A percentile compares a stretch with the other conserved stretches of the same genome.
These are phyloP conservation scores for Cathartes aura DNA, from an alignment of 2,113 vertebrate genomes.

Conservation along the genomic window DNA sequence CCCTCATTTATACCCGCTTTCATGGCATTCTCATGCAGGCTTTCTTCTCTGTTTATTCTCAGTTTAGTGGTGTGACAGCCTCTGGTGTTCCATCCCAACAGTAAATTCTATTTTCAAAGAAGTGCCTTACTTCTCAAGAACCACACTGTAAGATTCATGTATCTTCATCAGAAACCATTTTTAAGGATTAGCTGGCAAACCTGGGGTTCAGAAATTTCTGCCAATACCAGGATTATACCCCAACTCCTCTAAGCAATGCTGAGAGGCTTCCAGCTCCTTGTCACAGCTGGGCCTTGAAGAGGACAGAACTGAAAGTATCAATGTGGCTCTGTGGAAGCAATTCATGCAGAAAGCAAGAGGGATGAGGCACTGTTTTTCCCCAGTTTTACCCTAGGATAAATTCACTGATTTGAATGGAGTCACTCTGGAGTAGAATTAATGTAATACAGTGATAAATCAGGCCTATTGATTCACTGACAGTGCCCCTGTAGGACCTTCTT, in stretches of 20 bases:
- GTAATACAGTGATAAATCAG: constrained; percentile 54
- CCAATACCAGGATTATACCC: not conserved
- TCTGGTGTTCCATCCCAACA: constrained; percentile 21
- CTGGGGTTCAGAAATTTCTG: not conserved
- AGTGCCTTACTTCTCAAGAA: constrained; percentile 18
- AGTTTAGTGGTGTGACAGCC: constrained; percentile 26
- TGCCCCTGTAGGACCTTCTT: constrained; percentile 50
- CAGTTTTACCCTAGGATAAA: not conserved
- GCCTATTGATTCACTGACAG: constrained; percentile 47
- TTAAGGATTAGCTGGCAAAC: not conserved
- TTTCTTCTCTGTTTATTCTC: constrained; percentile 50
- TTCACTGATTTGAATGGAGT: constrained; percentile 24
- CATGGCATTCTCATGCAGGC: not conserved
- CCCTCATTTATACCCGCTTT: not conserved
- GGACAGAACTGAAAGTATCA: not conserved
- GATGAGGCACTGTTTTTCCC: not conserved
- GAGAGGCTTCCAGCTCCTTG: not conserved
- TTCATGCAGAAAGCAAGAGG: not conserved
- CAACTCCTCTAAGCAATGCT: not conserved
- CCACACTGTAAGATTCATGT: not conserved
- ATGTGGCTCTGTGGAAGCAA: not conserved
- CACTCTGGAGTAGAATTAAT: constrained; percentile 33
- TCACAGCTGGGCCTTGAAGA: not conserved
- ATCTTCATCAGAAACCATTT: constrained; percentile 7
- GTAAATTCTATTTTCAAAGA: constrained; percentile 18